A percentile compares a stretch with the other conserved stretches of the same genome.
Conservation (phyloP, 2,113 vertebrate genomes). For the Maccullochella peelii region DNA sequence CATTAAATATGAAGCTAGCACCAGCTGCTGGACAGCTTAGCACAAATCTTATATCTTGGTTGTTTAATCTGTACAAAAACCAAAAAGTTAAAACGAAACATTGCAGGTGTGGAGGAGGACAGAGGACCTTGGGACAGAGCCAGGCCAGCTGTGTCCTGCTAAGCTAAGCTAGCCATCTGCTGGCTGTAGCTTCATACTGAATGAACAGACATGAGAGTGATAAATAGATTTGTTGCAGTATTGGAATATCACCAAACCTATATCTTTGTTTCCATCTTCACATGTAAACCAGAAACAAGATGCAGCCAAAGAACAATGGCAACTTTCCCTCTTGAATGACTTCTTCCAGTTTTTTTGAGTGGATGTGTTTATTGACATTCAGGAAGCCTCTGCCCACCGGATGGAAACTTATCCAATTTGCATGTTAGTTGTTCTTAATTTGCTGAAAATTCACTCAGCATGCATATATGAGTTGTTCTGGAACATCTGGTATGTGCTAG, state of each 20-base stretch:
- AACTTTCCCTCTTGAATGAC: neutral
- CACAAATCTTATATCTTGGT: neutral
- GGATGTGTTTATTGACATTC: no score
- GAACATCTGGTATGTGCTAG: neutral
- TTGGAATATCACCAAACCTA: neutral
- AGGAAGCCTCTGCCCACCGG: neutral
- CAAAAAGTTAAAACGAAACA: neutral
- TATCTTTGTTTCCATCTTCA: neutral
- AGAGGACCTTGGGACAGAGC: no score
- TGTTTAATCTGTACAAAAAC: no score
- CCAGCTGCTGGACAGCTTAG: neutral
- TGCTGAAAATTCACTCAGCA: neutral
- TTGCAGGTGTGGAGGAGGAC: no score
- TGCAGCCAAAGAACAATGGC: neutral
- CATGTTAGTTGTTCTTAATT: neutral
- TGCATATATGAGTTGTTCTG: neutral
- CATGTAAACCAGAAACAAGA: conserved; percentile 9
- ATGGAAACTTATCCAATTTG: neutral
- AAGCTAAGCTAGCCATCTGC: neutral
- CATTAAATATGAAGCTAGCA: neutral
- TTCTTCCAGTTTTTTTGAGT: neutral
- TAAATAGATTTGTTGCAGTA: neutral
- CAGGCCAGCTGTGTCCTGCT: neutral
- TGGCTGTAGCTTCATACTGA: neutral
- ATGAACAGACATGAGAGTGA: no score